Evolutionary conservation across 2,797 vertebrate genomes (phyloP), one percentile per base, ranked within the genome.

Genomic region (Chiloscyllium punctatum): DNA sequence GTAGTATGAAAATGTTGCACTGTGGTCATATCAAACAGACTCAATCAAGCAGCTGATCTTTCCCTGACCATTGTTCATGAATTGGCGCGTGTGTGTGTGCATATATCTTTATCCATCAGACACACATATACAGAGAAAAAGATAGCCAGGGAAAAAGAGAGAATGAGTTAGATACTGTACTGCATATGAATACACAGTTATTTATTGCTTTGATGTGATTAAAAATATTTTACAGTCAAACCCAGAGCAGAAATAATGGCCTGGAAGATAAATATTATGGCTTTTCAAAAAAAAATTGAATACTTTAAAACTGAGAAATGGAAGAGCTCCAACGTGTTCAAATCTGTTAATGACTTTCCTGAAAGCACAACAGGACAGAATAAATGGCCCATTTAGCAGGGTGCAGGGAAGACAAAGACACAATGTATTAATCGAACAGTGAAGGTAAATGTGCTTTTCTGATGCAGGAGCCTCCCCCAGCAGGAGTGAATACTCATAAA

Each of bases 131-230:
- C 8, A 92, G 62, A 91, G 15, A 62, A 13, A 9, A 5, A 91
- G 33, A 91, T 2, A 68, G 30, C 62, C 30, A 66, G 87, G 90
- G 87, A 62, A 57, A 57, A 88, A 88, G 25, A 87, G 86, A 33
- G 51, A 88, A 27, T 18, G 88, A 91, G 62, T 16, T 37, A 68
- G 53, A n/a, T 91, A 91, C 30, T 66, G n/a, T 66, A 21, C 57
- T n/a, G 62, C n/a, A 69, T 69, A 92, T 92, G 69, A 92, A 92
- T 68, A 92, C 37, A 69, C 33, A 25, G 90, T 92, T 92, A 92
- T 92, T 92, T 92, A 92, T 92, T 92, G 90, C 90, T 69, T 23
- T 69, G n/a, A 42, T 92, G 90, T 92, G 90, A 92, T 92, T 92
- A 92, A 92, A 92, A 69, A 92, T 92, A 68, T 69, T 69, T 92